A percentile compares a stretch with the other conserved stretches of the same genome.
Conservation (phyloP, 2,888 invertebrate genomes). For the Sminthurides aquaticus region DNA sequence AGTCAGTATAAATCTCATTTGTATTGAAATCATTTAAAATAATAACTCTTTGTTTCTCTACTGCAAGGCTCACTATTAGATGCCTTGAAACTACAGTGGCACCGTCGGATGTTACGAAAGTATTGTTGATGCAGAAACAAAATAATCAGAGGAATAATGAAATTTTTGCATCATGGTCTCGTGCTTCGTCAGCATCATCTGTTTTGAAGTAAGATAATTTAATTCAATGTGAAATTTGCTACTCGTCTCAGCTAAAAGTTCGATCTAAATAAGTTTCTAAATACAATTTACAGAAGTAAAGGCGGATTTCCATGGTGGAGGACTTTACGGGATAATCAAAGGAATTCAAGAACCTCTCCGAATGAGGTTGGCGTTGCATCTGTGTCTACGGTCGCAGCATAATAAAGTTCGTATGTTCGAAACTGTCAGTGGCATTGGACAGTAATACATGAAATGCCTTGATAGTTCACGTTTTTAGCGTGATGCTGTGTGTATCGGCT, state of each 20-base stretch:
- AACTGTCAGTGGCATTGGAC: too few species aligned
- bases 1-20: background rate
- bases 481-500: too few species aligned
- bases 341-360: background rate
- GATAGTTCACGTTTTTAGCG: too few species aligned
- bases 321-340: background rate
- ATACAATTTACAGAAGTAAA: background rate
- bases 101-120: conserved; percentile 68
- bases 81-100: conserved; percentile 61
- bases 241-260: background rate
- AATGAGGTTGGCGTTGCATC: background rate
- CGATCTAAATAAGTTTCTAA: background rate
- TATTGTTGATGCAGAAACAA: conserved; percentile 52
- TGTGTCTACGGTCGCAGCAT: too few species aligned
- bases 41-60: conserved; percentile 14
- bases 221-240: background rate
- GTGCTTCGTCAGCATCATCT: conserved; percentile 47
- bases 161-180: conserved; percentile 47
- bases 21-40: background rate
- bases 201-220: conserved; percentile 45
- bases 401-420: too few species aligned
- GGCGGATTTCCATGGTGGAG: background rate
- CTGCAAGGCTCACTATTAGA: conserved; percentile 60
- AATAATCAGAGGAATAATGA: conserved; percentile 43
- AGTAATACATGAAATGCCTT: too few species aligned